Evolutionary conservation across 2,113 vertebrate genomes (phyloP), one percentile per base, ranked within the genome.

Genomic region (Mesoclemmys tuberculata): DNA sequence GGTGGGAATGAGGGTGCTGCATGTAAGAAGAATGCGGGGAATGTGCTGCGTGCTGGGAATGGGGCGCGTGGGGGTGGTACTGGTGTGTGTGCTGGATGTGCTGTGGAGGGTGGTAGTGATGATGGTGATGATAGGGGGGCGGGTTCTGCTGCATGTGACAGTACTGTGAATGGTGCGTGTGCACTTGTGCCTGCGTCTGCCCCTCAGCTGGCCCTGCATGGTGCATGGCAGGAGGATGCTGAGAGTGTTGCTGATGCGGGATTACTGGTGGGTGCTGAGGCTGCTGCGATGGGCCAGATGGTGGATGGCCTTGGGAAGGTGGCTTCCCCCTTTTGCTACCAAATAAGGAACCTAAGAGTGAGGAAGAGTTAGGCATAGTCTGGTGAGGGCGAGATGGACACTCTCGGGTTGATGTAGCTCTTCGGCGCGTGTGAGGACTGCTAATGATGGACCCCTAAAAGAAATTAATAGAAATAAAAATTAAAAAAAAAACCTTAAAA

Each of bases 391-490:
- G 99, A 96, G 99, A 98, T 82, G 99, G 99, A 97, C 99, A 99
- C 98, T 99, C 99, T 96, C 99, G 98, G 97, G 98, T 98, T 97
- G 99, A 99, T 89, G 99, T 98, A 95, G 99, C 97, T 98, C 99
- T 99, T 94, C 98, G 98, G 97, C 99, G 98, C 97, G 98, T 99
- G 98, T 99, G 99, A 97, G 99, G 99, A 93, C 99, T 99, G 99
- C 98, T 99, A 99, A 99, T 99, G 99, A 99, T 99, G 99, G 99
- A 99, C 92, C 99, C 99, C 99, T 99, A 98, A 97, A 98, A 98
- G 98, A 98, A 98, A 98, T 98, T 98, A 98, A 98, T 97, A 98
- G 98, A 98, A 97, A 98, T 94, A 82, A 98, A 97, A 98, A 98
- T 98, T 98, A 98, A 98, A 98, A 91, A 90, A 97, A 78, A 98